A percentile compares a stretch with the other conserved stretches of the same genome.
These are phyloP conservation scores for Syrmaticus mikado DNA, from an alignment of 2,113 vertebrate species.

Conservation along the genomic window DNA sequence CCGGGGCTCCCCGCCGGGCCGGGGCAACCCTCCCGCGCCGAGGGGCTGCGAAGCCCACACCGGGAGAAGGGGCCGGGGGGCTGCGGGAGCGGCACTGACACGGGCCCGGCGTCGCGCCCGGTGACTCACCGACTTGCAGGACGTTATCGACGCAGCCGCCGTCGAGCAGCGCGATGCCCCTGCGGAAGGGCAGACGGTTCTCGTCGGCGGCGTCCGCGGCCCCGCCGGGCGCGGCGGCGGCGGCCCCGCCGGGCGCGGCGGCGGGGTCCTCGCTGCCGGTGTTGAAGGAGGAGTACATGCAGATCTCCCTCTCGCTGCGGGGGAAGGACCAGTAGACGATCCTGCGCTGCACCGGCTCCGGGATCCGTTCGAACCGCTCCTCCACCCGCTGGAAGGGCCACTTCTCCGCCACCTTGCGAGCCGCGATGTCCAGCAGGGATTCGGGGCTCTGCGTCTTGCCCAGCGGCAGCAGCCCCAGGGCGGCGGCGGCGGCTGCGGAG, in stretches of 20 bases:
- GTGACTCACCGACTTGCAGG: slow-evolving; percentile 95
- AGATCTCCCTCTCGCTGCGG: slow-evolving; percentile 91
- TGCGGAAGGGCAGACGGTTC: slow-evolving; percentile 91
- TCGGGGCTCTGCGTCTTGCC: slow-evolving; percentile 90
- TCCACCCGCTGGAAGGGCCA: slow-evolving; percentile 94
- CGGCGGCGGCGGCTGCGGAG: slow-evolving; percentile 63
- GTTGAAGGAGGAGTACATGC: slow-evolving; percentile 95
- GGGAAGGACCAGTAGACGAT: slow-evolving; percentile 96
- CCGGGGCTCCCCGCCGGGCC: too few relatives aligned
- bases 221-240: slow-evolving; percentile 46
- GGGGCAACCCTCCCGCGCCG: too few relatives aligned
- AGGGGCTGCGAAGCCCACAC: too few relatives aligned
- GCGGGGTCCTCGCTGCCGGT: slow-evolving; percentile 84
- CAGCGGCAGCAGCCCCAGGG: slow-evolving; percentile 77
- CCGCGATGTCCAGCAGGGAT: slow-evolving; percentile 92
- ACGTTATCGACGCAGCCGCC: slow-evolving; percentile 95
- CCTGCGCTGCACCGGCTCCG: slow-evolving; percentile 91
- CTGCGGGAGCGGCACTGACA: too few relatives aligned
- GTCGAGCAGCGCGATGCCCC: slow-evolving; percentile 92
- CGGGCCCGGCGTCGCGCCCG: too few relatives aligned
- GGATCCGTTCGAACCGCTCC: slow-evolving; percentile 93
- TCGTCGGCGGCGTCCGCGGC: slow-evolving; percentile 73
- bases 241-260: slow-evolving; percentile 61
- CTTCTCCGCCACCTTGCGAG: slow-evolving; percentile 94
- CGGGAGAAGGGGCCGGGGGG: too few relatives aligned